phyloP scores from a whole-genome alignment of 1,140 invertebrate species.

The Neodiprion virginianus region DNA sequence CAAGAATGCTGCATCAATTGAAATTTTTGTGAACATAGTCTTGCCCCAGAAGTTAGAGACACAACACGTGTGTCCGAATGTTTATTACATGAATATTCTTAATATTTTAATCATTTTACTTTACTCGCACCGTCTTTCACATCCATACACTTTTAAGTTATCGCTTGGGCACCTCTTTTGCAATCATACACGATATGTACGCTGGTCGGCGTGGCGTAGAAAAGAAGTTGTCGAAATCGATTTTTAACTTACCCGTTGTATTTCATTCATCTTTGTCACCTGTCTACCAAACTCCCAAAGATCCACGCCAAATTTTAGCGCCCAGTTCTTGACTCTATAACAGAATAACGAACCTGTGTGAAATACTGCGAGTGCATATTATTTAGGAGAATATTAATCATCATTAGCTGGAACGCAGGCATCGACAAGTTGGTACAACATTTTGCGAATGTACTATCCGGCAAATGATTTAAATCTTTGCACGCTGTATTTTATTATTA shows the following conservation, averaged over 20 bases:
- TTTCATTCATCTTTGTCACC: slow-evolving; percentile 86
- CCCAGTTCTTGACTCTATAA: slow-evolving; percentile 91
- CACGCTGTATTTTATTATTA: slow-evolving; percentile 11
- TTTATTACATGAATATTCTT: no score
- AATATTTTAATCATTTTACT: no score
- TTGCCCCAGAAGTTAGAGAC: no score
- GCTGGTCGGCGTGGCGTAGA: no score
- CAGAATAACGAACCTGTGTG: slow-evolving; percentile 41
- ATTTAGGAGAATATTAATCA: neutral
- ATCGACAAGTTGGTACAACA: slow-evolving; percentile 6
- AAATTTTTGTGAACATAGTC: no score
- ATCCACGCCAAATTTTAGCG: slow-evolving; percentile 86
- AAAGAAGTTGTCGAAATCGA: slow-evolving; percentile 8
- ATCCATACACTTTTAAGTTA: no score
- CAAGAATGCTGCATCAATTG: no score
- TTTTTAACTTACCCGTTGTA: slow-evolving; percentile 77
- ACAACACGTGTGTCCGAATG: no score
- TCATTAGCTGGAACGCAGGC: neutral
- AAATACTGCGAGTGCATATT: neutral
- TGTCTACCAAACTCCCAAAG: slow-evolving; percentile 87
- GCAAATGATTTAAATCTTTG: no score
- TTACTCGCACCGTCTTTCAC: no score
- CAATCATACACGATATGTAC: no score
- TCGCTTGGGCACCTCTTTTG: no score
- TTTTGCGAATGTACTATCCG: neutral